Conservation (phyloP, 2,888 invertebrate genomes). For the Biston stratarius region DNA sequence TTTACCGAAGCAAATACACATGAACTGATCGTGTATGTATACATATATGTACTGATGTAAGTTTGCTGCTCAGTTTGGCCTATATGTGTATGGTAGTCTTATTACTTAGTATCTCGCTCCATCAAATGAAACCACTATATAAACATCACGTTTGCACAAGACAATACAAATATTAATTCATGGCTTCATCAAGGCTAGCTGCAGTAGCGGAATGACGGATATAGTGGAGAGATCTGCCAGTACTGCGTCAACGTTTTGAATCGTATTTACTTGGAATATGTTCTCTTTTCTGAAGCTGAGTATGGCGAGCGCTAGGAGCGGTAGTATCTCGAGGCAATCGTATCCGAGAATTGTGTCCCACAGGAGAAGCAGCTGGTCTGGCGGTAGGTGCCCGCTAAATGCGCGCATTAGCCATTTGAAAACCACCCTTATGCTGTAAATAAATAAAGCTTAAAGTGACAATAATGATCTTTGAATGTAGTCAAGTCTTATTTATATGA, state of each 20-base stretch:
- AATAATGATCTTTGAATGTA: too few species aligned
- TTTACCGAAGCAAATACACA: too few species aligned
- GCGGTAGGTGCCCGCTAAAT: slow-evolving; percentile 97
- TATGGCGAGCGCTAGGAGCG: slow-evolving; percentile 94
- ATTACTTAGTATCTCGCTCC: not conserved
- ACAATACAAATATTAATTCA: slow-evolving; percentile 42
- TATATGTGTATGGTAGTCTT: not conserved
- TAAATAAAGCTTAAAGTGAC: slow-evolving; percentile 37
- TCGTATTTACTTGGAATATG: slow-evolving; percentile 89
- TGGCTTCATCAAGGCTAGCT: slow-evolving; percentile 90
- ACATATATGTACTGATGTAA: not conserved
- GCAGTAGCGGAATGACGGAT: slow-evolving; percentile 93
- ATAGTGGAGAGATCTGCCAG: slow-evolving; percentile 95
- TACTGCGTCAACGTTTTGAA: slow-evolving; percentile 94
- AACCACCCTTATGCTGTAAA: slow-evolving; percentile 92
- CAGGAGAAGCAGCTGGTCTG: slow-evolving; percentile 95
- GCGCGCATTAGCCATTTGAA: slow-evolving; percentile 99
- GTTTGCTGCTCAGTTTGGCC: not conserved
- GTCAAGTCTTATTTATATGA: too few species aligned
- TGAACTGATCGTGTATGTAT: not conserved
- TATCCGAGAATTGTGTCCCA: slow-evolving; percentile 97
- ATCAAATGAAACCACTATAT: not conserved
- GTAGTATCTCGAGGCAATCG: slow-evolving; percentile 95
- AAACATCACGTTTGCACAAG: slow-evolving; percentile 27
- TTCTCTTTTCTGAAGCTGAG: slow-evolving; percentile 95